A percentile compares a stretch with the other conserved stretches of the same genome.
Evolutionary conservation across 1,140 invertebrate genomes (phyloP).

Genomic region (Pseudomyrmex cubaensis): DNA sequence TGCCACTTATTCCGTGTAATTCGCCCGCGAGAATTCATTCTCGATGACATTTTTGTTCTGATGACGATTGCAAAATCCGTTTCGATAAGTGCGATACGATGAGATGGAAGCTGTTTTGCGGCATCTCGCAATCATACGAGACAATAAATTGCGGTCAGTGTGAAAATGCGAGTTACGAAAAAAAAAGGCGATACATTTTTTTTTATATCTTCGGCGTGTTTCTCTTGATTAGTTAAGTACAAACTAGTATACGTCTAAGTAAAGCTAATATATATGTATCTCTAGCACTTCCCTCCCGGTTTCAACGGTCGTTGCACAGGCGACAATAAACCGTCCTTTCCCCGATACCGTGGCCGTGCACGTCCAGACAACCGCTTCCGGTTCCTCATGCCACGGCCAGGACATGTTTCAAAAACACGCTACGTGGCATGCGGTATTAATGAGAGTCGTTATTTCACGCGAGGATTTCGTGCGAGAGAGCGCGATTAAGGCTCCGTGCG

Average conservation of each 20-base stretch:
- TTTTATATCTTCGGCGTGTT: no score
- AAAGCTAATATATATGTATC: constrained; percentile 43
- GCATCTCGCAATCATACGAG: no score
- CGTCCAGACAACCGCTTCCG: constrained; percentile 76
- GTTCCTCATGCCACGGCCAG: constrained; percentile 69
- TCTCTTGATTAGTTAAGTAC: not conserved
- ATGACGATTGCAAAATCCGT: constrained; percentile 11
- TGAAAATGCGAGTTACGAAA: no score
- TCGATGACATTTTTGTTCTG: constrained; percentile 62
- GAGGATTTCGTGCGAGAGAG: constrained; percentile 34
- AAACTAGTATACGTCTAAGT: not conserved
- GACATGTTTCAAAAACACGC: constrained; percentile 61
- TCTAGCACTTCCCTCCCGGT: not conserved
- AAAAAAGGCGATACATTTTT: no score
- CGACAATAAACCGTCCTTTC: constrained; percentile 69
- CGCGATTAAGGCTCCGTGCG: constrained; percentile 60
- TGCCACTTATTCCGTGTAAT: not conserved
- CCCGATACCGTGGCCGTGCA: constrained; percentile 70
- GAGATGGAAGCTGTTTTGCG: not conserved
- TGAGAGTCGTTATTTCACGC: constrained; percentile 44
- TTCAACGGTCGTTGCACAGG: constrained; percentile 66
- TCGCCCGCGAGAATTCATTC: constrained; percentile 55
- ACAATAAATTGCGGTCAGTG: no score
- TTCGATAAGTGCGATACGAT: not conserved
- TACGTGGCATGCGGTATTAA: constrained; percentile 46